Evolutionary conservation across 1,140 invertebrate genomes (phyloP), one percentile per base, ranked within the genome.

Genomic region (Spodoptera litura): DNA sequence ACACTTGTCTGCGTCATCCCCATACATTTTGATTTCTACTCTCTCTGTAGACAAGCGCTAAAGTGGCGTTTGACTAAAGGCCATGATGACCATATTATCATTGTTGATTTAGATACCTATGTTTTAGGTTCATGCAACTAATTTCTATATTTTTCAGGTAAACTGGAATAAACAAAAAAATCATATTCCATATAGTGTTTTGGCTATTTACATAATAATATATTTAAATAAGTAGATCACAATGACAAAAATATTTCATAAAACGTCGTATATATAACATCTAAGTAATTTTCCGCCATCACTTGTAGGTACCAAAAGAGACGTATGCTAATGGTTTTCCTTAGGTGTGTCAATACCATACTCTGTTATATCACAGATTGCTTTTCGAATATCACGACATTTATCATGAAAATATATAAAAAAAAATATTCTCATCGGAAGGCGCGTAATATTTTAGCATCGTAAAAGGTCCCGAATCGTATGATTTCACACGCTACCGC

Each of bases 341-440:
- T 66, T 66, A 66, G 62, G 62, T 66, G 62, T 66, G 62, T 66
- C 62, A 66, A 66, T 66, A 49, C 62, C 62, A 66, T 66, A 66
- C 20, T 66, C 62, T 66, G 38, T 66, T 66, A 66, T 66, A 66
- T 66, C 62, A 66, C 62, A 66, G 62, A 66, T 66, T 66, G 62
- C 62, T 66, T 66, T 49, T 15, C 62, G 62, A 66, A 49, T 66
- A 49, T 66, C 62, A 49, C 62, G 38, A 66, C 38, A 66, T 49
- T 49, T 66, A 66, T 66, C 62, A 15, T 11, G 62, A 66, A 66
- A 66, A 49, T 66, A 66, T 66, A 49, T 64, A 44, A 31, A 31
- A 38, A 64, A 64, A 62, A 66, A 66, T 66, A 66, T 66, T 66
- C 38, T 49, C 62, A 66, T 66, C 38, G 49, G 38, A 66, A 66